A percentile compares a stretch with the other conserved stretches of the same genome.
These are phyloP conservation scores for Strigops habroptila DNA, from an alignment of 2,113 vertebrate species.

Conservation along the genomic window DNA sequence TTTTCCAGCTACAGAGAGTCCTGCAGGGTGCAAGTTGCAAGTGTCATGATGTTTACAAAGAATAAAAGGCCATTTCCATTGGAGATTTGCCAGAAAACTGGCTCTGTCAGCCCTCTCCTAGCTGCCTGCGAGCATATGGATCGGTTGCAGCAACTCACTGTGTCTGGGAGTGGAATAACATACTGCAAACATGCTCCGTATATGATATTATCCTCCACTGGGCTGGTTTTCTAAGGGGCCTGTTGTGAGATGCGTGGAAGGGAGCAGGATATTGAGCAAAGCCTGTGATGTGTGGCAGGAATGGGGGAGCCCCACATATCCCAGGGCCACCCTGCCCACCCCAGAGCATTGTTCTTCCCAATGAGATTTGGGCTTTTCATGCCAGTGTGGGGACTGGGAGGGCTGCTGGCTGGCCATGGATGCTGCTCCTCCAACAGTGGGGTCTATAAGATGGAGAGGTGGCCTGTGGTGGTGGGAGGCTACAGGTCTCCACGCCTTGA, in stretches of 20 bases:
- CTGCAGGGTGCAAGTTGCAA: not conserved
- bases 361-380: fast-evolving
- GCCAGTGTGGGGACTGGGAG: fast-evolving
- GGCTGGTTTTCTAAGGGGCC: not conserved
- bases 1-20: not conserved
- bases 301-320: fast-evolving
- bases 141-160: not conserved
- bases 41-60: not conserved
- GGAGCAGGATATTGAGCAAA: fast-evolving
- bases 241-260: not conserved
- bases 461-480: not conserved
- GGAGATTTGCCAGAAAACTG: not conserved
- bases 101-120: not conserved
- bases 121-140: not conserved
- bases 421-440: not conserved
- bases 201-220: fast-evolving
- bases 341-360: not conserved
- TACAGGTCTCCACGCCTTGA: fast-evolving
- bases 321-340: not conserved
- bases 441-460: fast-evolving
- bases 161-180: not conserved
- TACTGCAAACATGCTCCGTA: fast-evolving
- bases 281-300: not conserved
- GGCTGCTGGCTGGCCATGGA: fast-evolving
- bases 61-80: not conserved